Conservation (phyloP, 2,113 vertebrate species). For the Centrocercus urophasianus region DNA sequence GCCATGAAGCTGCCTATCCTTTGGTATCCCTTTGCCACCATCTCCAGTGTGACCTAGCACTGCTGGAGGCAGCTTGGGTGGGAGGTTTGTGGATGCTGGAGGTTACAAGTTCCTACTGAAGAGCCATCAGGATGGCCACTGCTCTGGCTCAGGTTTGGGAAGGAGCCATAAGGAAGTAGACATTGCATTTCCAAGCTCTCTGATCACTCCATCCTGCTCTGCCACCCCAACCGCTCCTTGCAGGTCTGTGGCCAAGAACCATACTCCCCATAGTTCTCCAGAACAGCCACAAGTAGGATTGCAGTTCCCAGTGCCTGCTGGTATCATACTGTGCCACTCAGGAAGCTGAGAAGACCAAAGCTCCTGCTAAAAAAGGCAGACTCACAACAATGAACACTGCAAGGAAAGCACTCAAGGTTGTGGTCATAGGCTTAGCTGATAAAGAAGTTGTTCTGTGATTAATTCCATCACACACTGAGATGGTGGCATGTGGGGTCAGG, state of each 20-base stretch:
- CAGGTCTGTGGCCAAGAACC: too few species aligned
- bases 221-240: too few species aligned
- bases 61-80: not conserved
- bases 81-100: too few species aligned
- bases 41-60: not conserved
- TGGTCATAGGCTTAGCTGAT: not conserved
- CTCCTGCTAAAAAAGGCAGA: not conserved
- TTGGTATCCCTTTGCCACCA: not conserved
- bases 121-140: not conserved
- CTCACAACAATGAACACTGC: not conserved
- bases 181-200: not conserved
- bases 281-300: fast-evolving
- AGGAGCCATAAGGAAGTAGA: not conserved
- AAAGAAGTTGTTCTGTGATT: not conserved
- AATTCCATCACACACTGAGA: not conserved
- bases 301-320: not conserved
- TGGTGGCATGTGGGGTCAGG: not conserved
- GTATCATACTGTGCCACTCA: not conserved
- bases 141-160: not conserved
- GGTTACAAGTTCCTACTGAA: not conserved
- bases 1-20: too few species aligned
- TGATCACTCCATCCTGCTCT: too few species aligned
- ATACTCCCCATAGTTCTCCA: not conserved
- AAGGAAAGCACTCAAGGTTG: not conserved
- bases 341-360: not conserved